Conservation (phyloP, 2,113 vertebrate genomes). For the Ginglymostoma cirratum region DNA sequence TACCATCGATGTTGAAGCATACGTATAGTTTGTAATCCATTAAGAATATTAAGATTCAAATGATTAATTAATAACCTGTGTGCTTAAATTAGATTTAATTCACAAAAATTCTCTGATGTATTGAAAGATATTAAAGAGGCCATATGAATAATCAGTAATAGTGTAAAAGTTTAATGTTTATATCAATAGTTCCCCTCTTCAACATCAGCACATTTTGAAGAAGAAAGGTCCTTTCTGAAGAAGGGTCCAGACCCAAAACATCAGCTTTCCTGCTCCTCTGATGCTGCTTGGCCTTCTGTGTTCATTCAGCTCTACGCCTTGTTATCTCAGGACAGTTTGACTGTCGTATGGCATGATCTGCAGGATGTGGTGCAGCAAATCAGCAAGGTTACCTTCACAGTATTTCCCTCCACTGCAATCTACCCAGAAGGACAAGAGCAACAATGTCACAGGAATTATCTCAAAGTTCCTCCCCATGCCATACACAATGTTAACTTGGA, state of each 20-base stretch:
- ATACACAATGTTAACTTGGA: not conserved
- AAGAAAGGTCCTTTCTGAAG: too few relatives aligned
- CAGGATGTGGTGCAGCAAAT: not conserved
- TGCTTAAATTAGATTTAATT: not conserved
- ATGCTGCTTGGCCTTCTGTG: too few relatives aligned
- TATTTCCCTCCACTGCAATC: not conserved
- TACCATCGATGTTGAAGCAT: not conserved
- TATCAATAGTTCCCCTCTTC: not conserved
- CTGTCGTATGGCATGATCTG: not conserved
- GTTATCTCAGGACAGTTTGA: too few relatives aligned
- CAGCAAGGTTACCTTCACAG: not conserved
- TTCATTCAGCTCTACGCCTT: too few relatives aligned
- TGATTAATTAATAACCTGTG: not conserved
- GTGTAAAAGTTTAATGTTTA: not conserved
- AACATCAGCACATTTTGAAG: not conserved
- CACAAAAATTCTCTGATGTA: not conserved
- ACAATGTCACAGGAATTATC: not conserved
- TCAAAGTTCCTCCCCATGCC: not conserved
- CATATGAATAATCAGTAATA: not conserved
- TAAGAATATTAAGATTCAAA: not conserved
- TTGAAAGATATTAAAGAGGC: not conserved
- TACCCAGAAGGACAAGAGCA: not conserved
- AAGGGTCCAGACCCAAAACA: too few relatives aligned
- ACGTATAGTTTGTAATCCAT: not conserved
- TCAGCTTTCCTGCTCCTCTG: too few relatives aligned